Percentiles rank a stretch among this genome's conserved stretches.
These are phyloP conservation scores for Eristalis intricaria DNA, from an alignment of 2,888 invertebrate species.

Conservation along the genomic window DNA sequence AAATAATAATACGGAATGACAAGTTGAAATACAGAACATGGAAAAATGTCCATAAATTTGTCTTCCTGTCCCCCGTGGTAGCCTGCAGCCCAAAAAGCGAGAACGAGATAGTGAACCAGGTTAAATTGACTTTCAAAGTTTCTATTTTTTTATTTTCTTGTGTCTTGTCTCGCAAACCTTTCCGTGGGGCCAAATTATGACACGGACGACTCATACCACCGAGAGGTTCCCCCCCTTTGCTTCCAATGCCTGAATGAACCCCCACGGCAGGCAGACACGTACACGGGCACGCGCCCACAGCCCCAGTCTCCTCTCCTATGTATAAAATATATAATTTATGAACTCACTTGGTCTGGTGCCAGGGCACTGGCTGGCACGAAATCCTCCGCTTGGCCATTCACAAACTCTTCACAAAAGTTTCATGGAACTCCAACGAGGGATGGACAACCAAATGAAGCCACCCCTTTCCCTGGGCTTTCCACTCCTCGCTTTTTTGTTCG, in stretches of 20 bases:
- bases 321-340: slow-evolving; percentile 75
- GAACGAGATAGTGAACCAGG: slow-evolving; percentile 59
- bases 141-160: slow-evolving; percentile 21
- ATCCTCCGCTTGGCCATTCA: slow-evolving; percentile 73
- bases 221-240: background rate
- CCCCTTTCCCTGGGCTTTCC: slow-evolving; percentile 44
- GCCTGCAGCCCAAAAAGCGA: background rate
- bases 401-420: slow-evolving; percentile 69
- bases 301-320: slow-evolving; percentile 34
- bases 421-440: slow-evolving; percentile 72
- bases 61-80: background rate
- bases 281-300: slow-evolving; percentile 1
- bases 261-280: background rate
- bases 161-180: slow-evolving; percentile 57
- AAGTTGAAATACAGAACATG: slow-evolving; percentile 29
- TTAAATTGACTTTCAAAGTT: slow-evolving; percentile 72
- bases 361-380: slow-evolving; percentile 63
- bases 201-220: slow-evolving; percentile 57
- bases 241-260: slow-evolving; percentile 22
- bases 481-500: background rate
- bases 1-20: slow-evolving; percentile 48
- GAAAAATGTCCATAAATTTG: slow-evolving; percentile 56
- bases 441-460: slow-evolving; percentile 73
- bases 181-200: slow-evolving; percentile 64
- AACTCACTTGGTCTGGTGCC: slow-evolving; percentile 74